Evolutionary conservation across 2,797 vertebrate species (phyloP), one percentile per base, ranked within the genome.

Genomic region (Mormyrops boulengeri): DNA sequence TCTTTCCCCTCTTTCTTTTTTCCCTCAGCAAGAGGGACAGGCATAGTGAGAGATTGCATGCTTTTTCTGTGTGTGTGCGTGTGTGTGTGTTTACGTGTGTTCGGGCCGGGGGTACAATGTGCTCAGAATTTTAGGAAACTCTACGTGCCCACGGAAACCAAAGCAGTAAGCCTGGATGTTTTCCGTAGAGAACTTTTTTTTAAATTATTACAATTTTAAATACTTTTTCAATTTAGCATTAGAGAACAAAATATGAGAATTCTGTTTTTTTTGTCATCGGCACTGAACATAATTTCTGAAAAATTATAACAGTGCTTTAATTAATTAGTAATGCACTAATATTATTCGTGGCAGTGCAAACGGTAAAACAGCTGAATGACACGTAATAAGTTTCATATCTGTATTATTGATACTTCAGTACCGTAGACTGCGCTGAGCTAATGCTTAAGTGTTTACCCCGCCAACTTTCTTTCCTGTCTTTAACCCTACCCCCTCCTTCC

Each of bases 1-100:
- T 95, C 88, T 88, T 93, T 94, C 92, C 93, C 90, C 92, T 94
- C 94, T 95, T 94, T 94, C 91, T 93, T 95, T 94, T 92, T 93
- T 95, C 95, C 95, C 95, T 95, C 93, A 95, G 94, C 95, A 94
- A 94, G 95, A 95, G 96, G 94, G 94, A 92, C 93, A 92, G 69
- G 57, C 91, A 89, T 85, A 89, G 91, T 92, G 93, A 93, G 93
- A 93, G 94, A 94, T 93, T 93, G 94, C 91, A 90, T 22, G 89
- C 86, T 91, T 91, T 91, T 90, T 90, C 91, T 91, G 91, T 92
- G 91, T 92, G 77, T 91, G 90, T 91, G 93, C 91, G 91, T 89
- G 85, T 87, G 90, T 85, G 85, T 88, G 89, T 90, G 77, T 62
- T 77, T 88, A 87, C 89, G 89, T 89, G 57, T 80, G 77, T 53